A percentile compares a stretch with the other conserved stretches of the same genome.
phyloP scores from a whole-genome alignment of 2,888 invertebrate genomes.

The Trissoscelio sp. region DNA sequence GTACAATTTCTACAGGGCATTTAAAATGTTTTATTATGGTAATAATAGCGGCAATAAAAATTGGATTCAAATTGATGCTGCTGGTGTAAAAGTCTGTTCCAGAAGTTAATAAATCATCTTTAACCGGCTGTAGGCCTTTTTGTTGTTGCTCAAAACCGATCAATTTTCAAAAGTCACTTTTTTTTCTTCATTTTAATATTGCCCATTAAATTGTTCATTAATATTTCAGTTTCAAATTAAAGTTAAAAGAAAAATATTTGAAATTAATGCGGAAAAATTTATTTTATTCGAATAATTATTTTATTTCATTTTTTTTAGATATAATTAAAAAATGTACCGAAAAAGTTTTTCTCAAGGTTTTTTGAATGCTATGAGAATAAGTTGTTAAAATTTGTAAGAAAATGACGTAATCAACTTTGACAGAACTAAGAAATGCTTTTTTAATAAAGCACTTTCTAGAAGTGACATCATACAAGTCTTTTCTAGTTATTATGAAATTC shows the following conservation, averaged over 20 bases:
- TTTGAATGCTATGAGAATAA: not conserved
- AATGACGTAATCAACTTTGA: slow-evolving; percentile 29
- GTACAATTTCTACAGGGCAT: slow-evolving; percentile 30
- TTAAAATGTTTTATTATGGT: slow-evolving; percentile 61
- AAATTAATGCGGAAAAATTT: no score
- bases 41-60: slow-evolving; percentile 58
- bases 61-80: slow-evolving; percentile 50
- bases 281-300: no score
- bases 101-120: slow-evolving; percentile 42
- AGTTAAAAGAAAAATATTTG: no score
- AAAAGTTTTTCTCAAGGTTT: no score
- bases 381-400: slow-evolving; percentile 13
- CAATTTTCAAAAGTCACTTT: slow-evolving; percentile 1
- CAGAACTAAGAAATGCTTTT: slow-evolving; percentile 19
- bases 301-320: not conserved
- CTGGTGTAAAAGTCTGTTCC: slow-evolving; percentile 43
- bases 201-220: not conserved
- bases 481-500: slow-evolving; percentile 44
- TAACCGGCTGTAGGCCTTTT: slow-evolving; percentile 23
- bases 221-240: not conserved
- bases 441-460: slow-evolving; percentile 48
- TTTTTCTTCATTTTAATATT: not conserved
- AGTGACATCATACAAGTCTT: slow-evolving; percentile 26
- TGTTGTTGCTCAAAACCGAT: not conserved
- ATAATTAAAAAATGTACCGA: not conserved